Base-by-base conservation (phyloP, 2,113 vertebrate species). In the Oreochromis aureus region DNA sequence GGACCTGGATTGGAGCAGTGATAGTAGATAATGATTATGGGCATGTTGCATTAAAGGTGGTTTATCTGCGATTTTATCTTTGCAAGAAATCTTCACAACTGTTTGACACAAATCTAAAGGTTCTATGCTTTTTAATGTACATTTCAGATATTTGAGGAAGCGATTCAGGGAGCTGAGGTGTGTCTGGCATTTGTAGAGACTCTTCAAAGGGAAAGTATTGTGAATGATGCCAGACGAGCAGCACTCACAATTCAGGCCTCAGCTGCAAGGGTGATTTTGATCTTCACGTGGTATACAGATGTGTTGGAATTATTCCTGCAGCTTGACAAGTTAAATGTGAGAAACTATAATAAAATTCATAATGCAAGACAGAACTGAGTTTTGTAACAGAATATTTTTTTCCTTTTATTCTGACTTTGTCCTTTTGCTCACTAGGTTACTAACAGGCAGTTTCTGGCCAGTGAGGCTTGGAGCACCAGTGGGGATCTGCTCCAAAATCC, bases 1-100 rank as follows among this genome's bases (percentile, higher is more conserved):
- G 96, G 96, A 95, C 93, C 5, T 96, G 96, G 96, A 88, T 96
- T 8, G 96, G 96, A 53, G 95, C 95, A 9, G 90, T 96, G 18
- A 82, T 93, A 6, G 81, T 3, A 4, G 93, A 96, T 79, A 95
- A 91, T 59, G 96, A 96, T 81, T 97, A 97, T 69, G 95, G 96
- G 1, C 92, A 48, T 1, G 18, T 94, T 54, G 95, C 94, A 1
- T 73, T 96, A 44, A 92, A 96, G 90, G 94, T 94, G 7, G 5
- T 76, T 48, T 30, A 30, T 30, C 48, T 76, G 41, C 27, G 44
- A 71, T 27, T 85, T 51, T 2, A 44, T 51, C 11, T 41, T 22
- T 44, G 71, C 41, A 76, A 48, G 41, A 76, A 76, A 48, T 48
- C 24, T 27, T 27, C 22, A 46, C 41, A 73, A 16, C 30, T 22